Base-by-base conservation (phyloP, 2,113 vertebrate genomes). In the Cheirogaleus medius region DNA sequence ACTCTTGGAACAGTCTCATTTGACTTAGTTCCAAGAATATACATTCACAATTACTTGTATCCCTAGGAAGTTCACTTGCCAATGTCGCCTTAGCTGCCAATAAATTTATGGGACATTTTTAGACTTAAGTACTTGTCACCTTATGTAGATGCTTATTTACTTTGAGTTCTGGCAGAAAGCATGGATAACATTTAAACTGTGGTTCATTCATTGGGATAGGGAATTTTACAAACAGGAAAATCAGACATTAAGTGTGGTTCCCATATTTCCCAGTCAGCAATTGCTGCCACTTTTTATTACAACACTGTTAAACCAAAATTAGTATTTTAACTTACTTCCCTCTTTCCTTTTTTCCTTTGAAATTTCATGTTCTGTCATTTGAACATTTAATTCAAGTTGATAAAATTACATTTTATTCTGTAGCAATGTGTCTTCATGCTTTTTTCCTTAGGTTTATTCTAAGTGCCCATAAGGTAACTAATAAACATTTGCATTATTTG, bases 41-140 rank as follows among this genome's bases (percentile, higher is more conserved):
- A 0, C 5, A 76, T 60, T 63, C 8, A 11, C 39, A 94, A 47
- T 58, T 47, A 91, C 42, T 87, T 1, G 47, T 9, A 94, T 60
- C 47, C 71, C 86, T 96, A 94, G 78, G 85, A 27, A 54, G 73
- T 76, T 95, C 81, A 64, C 73, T 93, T 82, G 95, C 81, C 21
- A 21, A 71, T 71, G 58, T 32, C 34, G 64, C 17, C 58, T 32
- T 49, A n/a, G 39, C 6, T 84, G 23, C 52, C 42, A 54, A 63
- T 15, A 71, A 42, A 47, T 58, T 94, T 66, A 58, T n/a, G n/a
- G 64, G 4, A 44, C 32, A 2, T 80, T 86, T 71, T 39, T 21
- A 66, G 8, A 37, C 17, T 25, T 77, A 69, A 68, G 15, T 77
- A 69, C 15, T 60, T 93, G 63, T 60, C 49, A 83, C 8, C 23